Evolutionary conservation across 2,797 vertebrate genomes (phyloP), one percentile per base, ranked within the genome.

Genomic region (Anguilla pacifica): DNA sequence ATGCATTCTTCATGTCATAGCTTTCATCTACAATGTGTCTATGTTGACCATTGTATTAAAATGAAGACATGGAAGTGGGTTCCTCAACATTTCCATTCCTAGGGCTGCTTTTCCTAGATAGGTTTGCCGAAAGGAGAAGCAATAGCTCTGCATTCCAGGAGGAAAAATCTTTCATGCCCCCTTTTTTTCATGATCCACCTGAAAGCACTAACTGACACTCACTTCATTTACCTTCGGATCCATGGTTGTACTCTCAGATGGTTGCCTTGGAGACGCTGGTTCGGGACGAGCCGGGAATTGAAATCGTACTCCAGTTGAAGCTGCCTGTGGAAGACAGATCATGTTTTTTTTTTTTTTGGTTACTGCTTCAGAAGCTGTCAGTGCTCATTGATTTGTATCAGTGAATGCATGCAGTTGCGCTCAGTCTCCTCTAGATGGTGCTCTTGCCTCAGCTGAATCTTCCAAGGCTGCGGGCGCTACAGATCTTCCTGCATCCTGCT

Each of bases 221-320:
- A 94, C 93, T 91, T 94, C 91, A 74, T 91, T 94, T 15, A 89
- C 90, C 93, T 96, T 96, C 90, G 95, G 94, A 79, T 96, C 96
- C 96, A 96, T 96, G 90, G 79, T 89, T 88, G 87, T 84, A 67
- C 84, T 83, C 81, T 89, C 88, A 46, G 39, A 84, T 9, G 19
- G 86, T 5, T 22, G 85, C 84, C 85, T 49, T 88, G 67, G 7
- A 31, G 74, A 79, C 88, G 61, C 74, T 87, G 25, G 82, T 51
- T 81, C 84, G 46, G 86, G 74, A 39, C 13, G 74, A 6, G 53
- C 25, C 22, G 83, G 28, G 17, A 6, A 31, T 46, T 59, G 72
- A 28, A 25, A n/a, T 11, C 59, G 35, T 9, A 43, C 28, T 57
- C 79, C 15, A 43, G 53, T 22, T 59, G 51, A 84, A 39, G 22